phyloP scores from a whole-genome alignment of 2,113 vertebrate genomes.

The Amphiprion percula region DNA sequence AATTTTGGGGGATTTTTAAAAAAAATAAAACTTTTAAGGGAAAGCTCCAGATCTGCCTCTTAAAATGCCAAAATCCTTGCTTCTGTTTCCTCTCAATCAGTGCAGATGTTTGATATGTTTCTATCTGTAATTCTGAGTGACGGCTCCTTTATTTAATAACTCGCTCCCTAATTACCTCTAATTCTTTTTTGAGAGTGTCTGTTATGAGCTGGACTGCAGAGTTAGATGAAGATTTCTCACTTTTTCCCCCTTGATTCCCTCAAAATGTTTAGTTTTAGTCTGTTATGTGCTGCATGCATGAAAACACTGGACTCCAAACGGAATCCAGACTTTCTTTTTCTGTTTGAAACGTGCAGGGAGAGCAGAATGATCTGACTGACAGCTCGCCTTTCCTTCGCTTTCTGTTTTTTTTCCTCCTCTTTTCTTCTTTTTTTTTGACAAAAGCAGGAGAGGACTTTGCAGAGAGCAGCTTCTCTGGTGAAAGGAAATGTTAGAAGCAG shows the following conservation, averaged over 20 bases:
- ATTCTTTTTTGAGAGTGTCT: slow-evolving; percentile 1
- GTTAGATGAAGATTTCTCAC: not conserved
- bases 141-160: slow-evolving; percentile 14
- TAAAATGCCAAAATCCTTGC: no score
- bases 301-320: not conserved
- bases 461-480: slow-evolving; percentile 59
- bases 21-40: no score
- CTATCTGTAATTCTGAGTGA: not conserved
- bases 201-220: not conserved
- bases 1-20: no score
- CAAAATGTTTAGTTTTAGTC: not conserved
- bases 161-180: slow-evolving; percentile 14
- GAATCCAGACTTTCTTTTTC: slow-evolving; percentile 2
- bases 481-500: slow-evolving; percentile 65
- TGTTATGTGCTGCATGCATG: not conserved
- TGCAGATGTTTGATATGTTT: no score
- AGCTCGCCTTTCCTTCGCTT: slow-evolving; percentile 28
- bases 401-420: slow-evolving; percentile 15
- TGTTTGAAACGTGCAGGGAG: not conserved
- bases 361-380: slow-evolving; percentile 34
- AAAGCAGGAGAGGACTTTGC: slow-evolving; percentile 57
- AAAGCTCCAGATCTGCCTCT: no score
- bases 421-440: slow-evolving; percentile 33
- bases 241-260: not conserved
- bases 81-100: no score